Evolutionary conservation across 2,888 invertebrate genomes (phyloP), one percentile per base, ranked within the genome.

Genomic region (Phania funesta): DNA sequence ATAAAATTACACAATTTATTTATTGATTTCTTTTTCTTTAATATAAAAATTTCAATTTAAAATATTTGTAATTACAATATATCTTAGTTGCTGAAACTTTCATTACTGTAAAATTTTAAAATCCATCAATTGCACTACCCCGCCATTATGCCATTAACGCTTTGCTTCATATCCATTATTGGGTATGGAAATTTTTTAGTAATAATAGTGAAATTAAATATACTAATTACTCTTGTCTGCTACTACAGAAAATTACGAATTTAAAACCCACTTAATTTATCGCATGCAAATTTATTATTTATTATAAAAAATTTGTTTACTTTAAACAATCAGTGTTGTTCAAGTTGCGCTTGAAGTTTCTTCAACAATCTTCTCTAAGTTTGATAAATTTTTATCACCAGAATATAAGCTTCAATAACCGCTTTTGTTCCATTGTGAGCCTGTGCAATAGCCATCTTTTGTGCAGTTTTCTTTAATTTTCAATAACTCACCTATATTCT

Each of bases 121-220:
- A 62, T 62, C 44, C 54, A 74, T 65, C 46, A 74, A 20, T n/a
- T 32, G 24, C 16, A 58, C 52, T 58, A 52, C 32, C 11, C 29
- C n/a, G 18, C 3, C 29, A 26, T 56, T 65, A 58, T 24, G 44
- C 11, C 52, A 46, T 46, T 70, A 56, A 77, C 16, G 48, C 16
- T 29, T 54, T 22, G 54, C 16, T 38, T 20, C 26, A 18, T 64
- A 54, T 48, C 8, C 22, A 56, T 48, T 48, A 54, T 26, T 46
- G 56, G 29, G 5, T 26, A 46, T 56, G 58, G 67, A 67, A 65
- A 41, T 3, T 56, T 75, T 46, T 48, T 22, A 13, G n/a, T 62
- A 29, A 22, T 29, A 54, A 9, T 68, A 52, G 11, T 60, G n/a
- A 65, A 62, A 46, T 44, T 44, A 20, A 44, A 67, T 44, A 26